Base-by-base conservation (phyloP, 2,888 invertebrate species). In the Aspidiotus rigidus region DNA sequence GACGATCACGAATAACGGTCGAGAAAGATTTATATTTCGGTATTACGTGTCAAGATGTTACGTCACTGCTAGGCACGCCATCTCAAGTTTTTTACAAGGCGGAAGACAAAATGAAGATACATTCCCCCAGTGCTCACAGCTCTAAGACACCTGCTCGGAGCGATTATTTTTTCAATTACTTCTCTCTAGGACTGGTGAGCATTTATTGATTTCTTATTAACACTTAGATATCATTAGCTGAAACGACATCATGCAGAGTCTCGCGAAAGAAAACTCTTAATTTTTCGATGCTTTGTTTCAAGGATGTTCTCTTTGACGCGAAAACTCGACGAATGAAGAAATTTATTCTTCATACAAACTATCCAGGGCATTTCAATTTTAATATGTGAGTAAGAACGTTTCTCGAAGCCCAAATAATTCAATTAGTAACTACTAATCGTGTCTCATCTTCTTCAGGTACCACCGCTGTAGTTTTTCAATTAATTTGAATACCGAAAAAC, bases 321-420 rank as follows among this genome's bases (percentile, higher is more conserved):
- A 88, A 89, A 74, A 91, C 92, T 72, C 94, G 98, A 77, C 84
- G 87, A 73, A 94, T 93, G 74, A 95, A 96, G 81, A 99, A 99
- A 80, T 90, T 99, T 78, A 91, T 99, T 54, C 82, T 99, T 70
- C 98, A 99, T 81, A 96, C 98, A 49, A 99, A 99, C 80, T 97
- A 93, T 79, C 98, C 99, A n/a, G 98, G 98, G 2, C 98, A 99
- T 79, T 99, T 97, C 79, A 96, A 99, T 81, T 99, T 99, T 81
- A 98, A 97, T 78, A 96, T 96, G 92, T 97, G 77, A 79, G 82
- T 69, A 53, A 11, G 39, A n/a, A 56, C 11, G 8, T n/a, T 40
- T 49, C 8, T 55, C 16, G 28, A 41, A 42, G 7, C 7, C 40
- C 11, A 40, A 28, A 28, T 28, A 5, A 28, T 28, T 28, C 28